These are phyloP conservation scores for Spialia ferax DNA, from an alignment of 2,888 invertebrate genomes.

Conservation along the genomic window DNA sequence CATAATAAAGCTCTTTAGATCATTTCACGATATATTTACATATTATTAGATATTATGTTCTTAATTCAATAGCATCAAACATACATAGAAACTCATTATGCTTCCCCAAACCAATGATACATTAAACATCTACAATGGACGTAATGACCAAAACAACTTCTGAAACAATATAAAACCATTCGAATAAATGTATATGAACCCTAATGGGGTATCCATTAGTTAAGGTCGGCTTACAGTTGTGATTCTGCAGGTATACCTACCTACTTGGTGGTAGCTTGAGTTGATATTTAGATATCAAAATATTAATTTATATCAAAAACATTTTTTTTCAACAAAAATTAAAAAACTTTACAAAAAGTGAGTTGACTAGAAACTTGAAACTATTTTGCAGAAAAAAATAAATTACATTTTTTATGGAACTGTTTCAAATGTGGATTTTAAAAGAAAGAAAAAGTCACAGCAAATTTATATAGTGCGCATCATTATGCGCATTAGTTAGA, in stretches of 20 bases:
- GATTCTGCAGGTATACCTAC: neutral
- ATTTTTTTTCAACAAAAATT: no score
- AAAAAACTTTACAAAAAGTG: no score
- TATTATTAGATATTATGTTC: no score
- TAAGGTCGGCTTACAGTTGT: constrained; percentile 12
- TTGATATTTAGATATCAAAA: neutral
- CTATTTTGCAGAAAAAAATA: no score
- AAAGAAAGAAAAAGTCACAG: no score
- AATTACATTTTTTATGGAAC: no score
- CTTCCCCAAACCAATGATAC: neutral
- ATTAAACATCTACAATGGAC: constrained; percentile 10
- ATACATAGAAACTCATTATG: constrained; percentile 3
- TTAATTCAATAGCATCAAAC: constrained; percentile 2
- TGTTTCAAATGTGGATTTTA: no score
- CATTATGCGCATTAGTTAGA: no score
- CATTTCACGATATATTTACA: neutral
- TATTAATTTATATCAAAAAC: no score
- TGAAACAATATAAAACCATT: constrained; percentile 24
- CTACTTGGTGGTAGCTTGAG: neutral
- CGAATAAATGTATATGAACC: constrained; percentile 17
- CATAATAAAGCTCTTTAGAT: neutral
- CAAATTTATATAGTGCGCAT: no score
- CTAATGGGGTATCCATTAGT: constrained; percentile 7
- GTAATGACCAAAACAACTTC: constrained; percentile 7
- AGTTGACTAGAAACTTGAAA: no score